These are phyloP conservation scores for Lophius americanus DNA, from an alignment of 2,797 vertebrate genomes.

Conservation along the genomic window DNA sequence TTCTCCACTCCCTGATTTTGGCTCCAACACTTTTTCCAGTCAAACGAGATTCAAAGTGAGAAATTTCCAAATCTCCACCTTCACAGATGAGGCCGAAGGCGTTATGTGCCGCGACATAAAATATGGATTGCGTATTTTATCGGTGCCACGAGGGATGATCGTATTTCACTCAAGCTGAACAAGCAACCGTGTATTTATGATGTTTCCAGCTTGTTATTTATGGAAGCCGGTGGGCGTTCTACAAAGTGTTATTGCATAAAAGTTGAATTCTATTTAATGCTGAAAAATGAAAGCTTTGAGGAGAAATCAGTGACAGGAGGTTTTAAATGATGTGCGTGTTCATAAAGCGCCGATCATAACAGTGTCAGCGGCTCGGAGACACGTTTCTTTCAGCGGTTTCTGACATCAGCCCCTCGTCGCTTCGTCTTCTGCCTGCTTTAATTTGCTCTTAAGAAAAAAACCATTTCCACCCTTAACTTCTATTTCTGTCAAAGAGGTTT, in stretches of 20 bases:
- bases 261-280: slow-evolving; percentile 7
- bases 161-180: slow-evolving; percentile 14
- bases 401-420: slow-evolving; percentile 16
- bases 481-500: not conserved
- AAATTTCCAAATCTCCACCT: no score
- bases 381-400: not conserved
- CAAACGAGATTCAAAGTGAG: no score
- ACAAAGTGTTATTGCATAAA: slow-evolving; percentile 18
- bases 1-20: no score
- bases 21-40: no score
- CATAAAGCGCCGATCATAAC: slow-evolving; percentile 15
- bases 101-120: slow-evolving; percentile 4
- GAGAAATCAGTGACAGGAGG: slow-evolving; percentile 5
- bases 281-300: not conserved
- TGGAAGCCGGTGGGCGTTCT: not conserved
- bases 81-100: no score
- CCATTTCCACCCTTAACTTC: not conserved
- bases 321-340: slow-evolving; percentile 1
- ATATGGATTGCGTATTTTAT: slow-evolving; percentile 9
- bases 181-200: slow-evolving; percentile 14
- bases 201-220: slow-evolving; percentile 14
- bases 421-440: not conserved
- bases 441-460: not conserved
- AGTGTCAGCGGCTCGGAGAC: slow-evolving; percentile 2
- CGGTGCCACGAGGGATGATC: slow-evolving; percentile 2